phyloP scores from a whole-genome alignment of 2,888 invertebrate species.

The Belgica antarctica region DNA sequence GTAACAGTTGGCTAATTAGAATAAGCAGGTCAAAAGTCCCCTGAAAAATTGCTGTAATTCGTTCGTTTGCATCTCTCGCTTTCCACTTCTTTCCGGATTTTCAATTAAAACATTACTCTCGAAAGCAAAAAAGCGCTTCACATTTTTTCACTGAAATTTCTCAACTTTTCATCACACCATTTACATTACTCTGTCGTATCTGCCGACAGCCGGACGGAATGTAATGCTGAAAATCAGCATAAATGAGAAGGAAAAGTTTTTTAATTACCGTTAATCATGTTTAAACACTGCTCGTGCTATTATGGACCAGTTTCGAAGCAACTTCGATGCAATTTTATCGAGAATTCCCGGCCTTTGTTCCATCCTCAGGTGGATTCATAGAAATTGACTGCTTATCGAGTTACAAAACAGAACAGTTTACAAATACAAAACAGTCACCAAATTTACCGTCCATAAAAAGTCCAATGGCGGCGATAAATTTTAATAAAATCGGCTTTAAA shows the following conservation, averaged over 20 bases:
- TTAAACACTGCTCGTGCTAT: too few species aligned
- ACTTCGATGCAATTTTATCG: too few species aligned
- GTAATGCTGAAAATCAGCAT: neutral
- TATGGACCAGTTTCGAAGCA: too few species aligned
- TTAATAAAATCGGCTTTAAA: constrained; percentile 35
- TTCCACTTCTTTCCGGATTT: constrained; percentile 27
- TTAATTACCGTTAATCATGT: constrained; percentile 43
- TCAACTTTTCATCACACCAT: constrained; percentile 13
- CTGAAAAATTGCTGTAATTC: neutral
- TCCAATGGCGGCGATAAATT: constrained; percentile 29
- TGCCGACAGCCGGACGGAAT: constrained; percentile 16
- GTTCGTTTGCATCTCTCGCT: neutral
- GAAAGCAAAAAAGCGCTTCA: neutral
- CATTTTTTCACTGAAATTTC: constrained; percentile 2
- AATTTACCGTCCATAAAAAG: constrained; percentile 36
- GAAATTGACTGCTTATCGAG: too few species aligned
- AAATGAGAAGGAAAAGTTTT: constrained; percentile 34
- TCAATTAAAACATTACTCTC: constrained; percentile 37
- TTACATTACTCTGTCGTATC: constrained; percentile 3
- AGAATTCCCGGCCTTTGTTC: too few species aligned
- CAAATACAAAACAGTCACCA: neutral
- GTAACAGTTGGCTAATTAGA: constrained; percentile 42
- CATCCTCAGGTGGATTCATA: too few species aligned
- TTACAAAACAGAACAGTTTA: neutral
- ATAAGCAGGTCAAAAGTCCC: constrained; percentile 32